Evolutionary conservation across 2,797 vertebrate genomes (phyloP).

Genomic region (Anguilla marmorata): DNA sequence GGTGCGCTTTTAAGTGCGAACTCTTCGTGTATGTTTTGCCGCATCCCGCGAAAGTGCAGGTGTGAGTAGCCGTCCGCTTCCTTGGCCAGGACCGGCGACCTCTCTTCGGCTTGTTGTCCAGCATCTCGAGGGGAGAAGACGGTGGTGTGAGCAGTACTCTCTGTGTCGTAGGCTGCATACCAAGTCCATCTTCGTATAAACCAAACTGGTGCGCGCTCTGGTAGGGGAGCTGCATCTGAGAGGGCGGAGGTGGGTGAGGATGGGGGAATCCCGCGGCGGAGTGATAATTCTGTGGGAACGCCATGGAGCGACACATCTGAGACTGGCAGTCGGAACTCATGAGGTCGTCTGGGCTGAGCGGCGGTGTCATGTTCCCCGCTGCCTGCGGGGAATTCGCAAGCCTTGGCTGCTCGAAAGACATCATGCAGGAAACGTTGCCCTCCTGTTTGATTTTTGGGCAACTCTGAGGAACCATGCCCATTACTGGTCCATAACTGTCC

Average conservation of each 20-base stretch:
- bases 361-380: conserved; percentile 84
- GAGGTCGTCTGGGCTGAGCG: conserved; percentile 84
- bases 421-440: conserved; percentile 83
- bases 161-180: conserved; percentile 75
- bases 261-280: conserved; percentile 67
- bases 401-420: conserved; percentile 85
- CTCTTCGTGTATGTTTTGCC: conserved; percentile 99
- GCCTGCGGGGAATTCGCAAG: conserved; percentile 84
- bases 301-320: conserved; percentile 74
- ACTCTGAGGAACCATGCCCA: conserved; percentile 84
- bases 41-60: conserved; percentile 91
- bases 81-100: conserved; percentile 95
- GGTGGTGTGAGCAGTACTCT: conserved; percentile 90
- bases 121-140: conserved; percentile 89
- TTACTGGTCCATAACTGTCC: conserved; percentile 83
- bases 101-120: conserved; percentile 93
- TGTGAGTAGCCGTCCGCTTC: conserved; percentile 94
- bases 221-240: conserved; percentile 76
- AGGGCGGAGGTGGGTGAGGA: conserved; percentile 53
- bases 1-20: conserved; percentile 95
- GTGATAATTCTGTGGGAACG: conserved; percentile 75
- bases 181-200: conserved; percentile 77
- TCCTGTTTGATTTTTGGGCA: conserved; percentile 89
- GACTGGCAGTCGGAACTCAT: conserved; percentile 73
- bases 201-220: conserved; percentile 76